Base-by-base conservation (phyloP, 2,888 invertebrate genomes). In the Eupithecia centaureata region DNA sequence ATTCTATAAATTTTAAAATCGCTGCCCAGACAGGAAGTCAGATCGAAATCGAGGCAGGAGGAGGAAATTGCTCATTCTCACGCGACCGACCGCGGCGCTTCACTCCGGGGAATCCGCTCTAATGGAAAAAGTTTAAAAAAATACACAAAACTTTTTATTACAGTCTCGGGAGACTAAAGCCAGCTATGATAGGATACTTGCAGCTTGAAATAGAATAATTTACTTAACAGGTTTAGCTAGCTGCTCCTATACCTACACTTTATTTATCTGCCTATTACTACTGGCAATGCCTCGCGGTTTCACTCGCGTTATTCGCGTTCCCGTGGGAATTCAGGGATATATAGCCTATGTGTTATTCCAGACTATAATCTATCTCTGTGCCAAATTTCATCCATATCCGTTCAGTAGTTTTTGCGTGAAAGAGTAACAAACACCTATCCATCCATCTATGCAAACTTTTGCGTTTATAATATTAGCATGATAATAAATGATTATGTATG, bases 21-120 rank as follows among this genome's bases (percentile, higher is more conserved):
- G 89, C 88, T 86, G 87, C 83, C 84, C 90, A 89, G 90, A 87
- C 91, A 86, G 92, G 92, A 92, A 92, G 91, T 87, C 89, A 89
- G 92, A 92, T 92, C 90, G 90, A 89, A 92, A 92, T 92, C 92
- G 89, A 83, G 87, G 89, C 90, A 85, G 89, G 84, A 84, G 81
- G 86, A 86, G 92, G 92, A 92, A 92, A 92, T 92, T 92, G 91
- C 91, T 92, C 92, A 91, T 91, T 91, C 92, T 91, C 92, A 92
- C 92, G 92, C 92, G 88, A 91, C 82, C 88, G 86, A 82, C 84
- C 86, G 83, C 82, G 83, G 82, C 84, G 84, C 82, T 84, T 82
- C 86, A 82, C 85, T 84, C 87, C 82, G 73, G 85, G 86, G 87
- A 86, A 88, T 86, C 86, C 85, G 86, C 82, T 86, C 87, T 91